phyloP scores from a whole-genome alignment of 1,140 invertebrate genomes.

The Apocrypta bakeri region DNA sequence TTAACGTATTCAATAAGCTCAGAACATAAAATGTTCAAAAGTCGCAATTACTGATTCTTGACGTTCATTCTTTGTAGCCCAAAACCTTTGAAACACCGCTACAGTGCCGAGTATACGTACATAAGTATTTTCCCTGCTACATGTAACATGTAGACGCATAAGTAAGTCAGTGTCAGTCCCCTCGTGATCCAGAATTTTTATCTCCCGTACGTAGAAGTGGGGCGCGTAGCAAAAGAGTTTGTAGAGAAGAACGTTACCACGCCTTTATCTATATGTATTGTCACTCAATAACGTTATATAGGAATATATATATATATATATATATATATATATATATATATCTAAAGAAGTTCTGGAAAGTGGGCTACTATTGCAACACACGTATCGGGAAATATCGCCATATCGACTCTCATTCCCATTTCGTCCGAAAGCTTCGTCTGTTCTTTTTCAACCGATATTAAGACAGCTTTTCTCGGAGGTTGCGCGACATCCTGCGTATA shows the following conservation, averaged over 20 bases:
- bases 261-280: conserved; percentile 26
- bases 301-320: too few relatives aligned
- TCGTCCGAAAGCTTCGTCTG: not conserved
- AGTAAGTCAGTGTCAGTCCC: not conserved
- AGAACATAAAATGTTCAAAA: not conserved
- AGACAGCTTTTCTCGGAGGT: not conserved
- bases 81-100: not conserved
- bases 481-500: not conserved
- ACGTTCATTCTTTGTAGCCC: not conserved
- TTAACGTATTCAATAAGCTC: too few relatives aligned
- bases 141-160: too few relatives aligned
- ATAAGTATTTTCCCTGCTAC: too few relatives aligned
- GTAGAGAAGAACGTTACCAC: not conserved
- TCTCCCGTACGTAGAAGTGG: not conserved
- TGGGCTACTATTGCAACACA: too few relatives aligned
- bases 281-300: conserved; percentile 21
- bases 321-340: too few relatives aligned
- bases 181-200: not conserved
- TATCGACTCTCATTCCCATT: not conserved
- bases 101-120: not conserved
- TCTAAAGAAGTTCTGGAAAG: too few relatives aligned
- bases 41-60: not conserved
- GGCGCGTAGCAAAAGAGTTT: not conserved
- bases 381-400: conserved; percentile 13
- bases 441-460: not conserved